phyloP scores from a whole-genome alignment of 2,797 vertebrate species.

The Xyrichtys novacula region DNA sequence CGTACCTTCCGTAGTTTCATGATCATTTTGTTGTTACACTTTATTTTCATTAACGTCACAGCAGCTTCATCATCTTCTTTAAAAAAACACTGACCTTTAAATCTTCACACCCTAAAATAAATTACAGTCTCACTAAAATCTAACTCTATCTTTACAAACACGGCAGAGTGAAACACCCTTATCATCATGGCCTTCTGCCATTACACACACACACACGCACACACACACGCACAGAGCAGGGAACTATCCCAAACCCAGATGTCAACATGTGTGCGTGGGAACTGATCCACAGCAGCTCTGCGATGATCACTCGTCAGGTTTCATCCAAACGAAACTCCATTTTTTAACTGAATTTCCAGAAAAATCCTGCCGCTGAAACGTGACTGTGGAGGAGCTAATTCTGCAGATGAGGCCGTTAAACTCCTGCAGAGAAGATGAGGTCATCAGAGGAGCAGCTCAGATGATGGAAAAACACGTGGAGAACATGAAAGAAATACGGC shows the following conservation, averaged over 20 bases:
- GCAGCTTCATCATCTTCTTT: neutral
- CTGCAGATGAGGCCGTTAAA: neutral
- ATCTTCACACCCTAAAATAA: neutral
- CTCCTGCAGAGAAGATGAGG: neutral
- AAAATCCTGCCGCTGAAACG: neutral
- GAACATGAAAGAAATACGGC: neutral
- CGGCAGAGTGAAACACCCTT: neutral
- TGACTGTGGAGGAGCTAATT: neutral
- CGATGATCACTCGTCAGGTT: neutral
- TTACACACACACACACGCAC: neutral
- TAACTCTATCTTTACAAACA: neutral
- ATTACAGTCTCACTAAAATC: neutral
- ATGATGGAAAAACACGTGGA: conserved; percentile 1
- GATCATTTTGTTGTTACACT: no score
- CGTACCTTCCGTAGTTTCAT: no score
- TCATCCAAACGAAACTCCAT: neutral
- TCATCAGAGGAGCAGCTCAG: neutral
- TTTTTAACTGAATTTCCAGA: conserved; percentile 6
- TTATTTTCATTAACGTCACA: neutral
- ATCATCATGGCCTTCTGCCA: neutral
- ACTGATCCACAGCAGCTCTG: conserved; percentile 1
- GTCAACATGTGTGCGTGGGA: conserved; percentile 3
- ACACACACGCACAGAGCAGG: neutral
- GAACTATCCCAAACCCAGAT: neutral
- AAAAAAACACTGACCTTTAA: neutral